Evolutionary conservation across 92 coral and sea anemone species (phyloP), one percentile per base, ranked within the genome.

Genomic region (Phymanthus crucifer): DNA sequence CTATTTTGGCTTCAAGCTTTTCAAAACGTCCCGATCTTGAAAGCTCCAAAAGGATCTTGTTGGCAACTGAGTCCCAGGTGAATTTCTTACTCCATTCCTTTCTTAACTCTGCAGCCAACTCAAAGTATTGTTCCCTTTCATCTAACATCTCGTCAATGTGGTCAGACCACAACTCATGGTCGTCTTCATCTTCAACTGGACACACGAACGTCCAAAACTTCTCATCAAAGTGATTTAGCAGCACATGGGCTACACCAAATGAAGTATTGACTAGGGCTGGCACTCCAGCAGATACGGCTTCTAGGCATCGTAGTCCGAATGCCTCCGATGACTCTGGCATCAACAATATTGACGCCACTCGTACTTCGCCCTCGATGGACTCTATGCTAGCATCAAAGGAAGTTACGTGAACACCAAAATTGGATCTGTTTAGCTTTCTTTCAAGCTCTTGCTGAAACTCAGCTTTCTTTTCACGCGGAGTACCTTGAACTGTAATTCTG

Each of bases 201-300:
- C 88, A 61, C 29, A 84, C 1, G 2, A 80, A 66, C 5, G 71
- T 48, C 71, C 81, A 54, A 74, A 76, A 88, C 26, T 72, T 70
- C 11, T 23, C 19, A 27, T 69, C 86, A 71, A 88, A 80, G 67
- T 66, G 61, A 31, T 76, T 58, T 21, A 68, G 81, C 32, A 88
- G 56, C 3, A 80, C 54, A 50, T 76, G 66, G 24, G 89, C 82
- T 18, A 84, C 58, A 54, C 92, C 89, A 73, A 66, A 71, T 6
- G 89, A 77, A 26, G 68, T 67, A 13, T 66, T 52, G 32, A 84
- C 27, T 32, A 88, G 65, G 40, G 81, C 78, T 40, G 92, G 92
- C 50, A 88, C 89, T 10, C 85, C 85, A 31, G 89, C 82, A 66
- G 86, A 70, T 36, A 88, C 32, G 21, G 88, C 88, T 31, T 88